Base-by-base conservation (phyloP, 2,113 vertebrate species). In the Oenanthe oenanthe region DNA sequence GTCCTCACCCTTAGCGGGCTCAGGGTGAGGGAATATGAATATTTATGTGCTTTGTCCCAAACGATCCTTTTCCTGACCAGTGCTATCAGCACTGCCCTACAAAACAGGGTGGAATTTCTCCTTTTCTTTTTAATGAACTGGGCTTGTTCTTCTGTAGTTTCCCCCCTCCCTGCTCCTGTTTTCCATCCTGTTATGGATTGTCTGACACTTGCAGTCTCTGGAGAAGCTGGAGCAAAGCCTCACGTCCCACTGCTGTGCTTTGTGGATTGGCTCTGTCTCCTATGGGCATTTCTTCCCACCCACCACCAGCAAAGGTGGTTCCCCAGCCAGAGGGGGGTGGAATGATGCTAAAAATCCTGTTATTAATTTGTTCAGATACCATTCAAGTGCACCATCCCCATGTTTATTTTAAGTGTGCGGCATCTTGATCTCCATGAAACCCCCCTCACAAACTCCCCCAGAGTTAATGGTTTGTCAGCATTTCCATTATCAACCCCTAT, bases 401-500 rank as follows among this genome's bases (percentile, higher is more conserved):
- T 13, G 40, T 81, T 93, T 81, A 40, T 88, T 96, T 79, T 47
- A 88, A 83, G 40, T 0, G 1, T 26, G 12, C 7, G 8, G 76
- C 42, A 43, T 60, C 78, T 82, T 60, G 83, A n/a, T 92, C 61
- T 93, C 57, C 50, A 21, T 65, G 79, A 88, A 74, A 63, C 18
- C 60, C n/a, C 56, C 80, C 78, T 70, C 68, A 45, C 68, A 16
- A 75, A 42, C 68, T 48, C 22, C 75, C 15, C 71, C 74, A 24
- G 89, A 50, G 74, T 89, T 95, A 97, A 96, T 93, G 68, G 83
- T 91, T 95, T 97, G 92, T 92, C 89, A 92, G 88, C 92, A 91
- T 96, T 97, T 95, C 93, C 91, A 97, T 96, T 95, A 86, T 62
- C 90, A 95, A 53, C 38, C 57, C 54, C 94, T 95, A 95, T 93